Base-by-base conservation (phyloP, 2,797 vertebrate genomes). In the Melanotaenia maccullochi region DNA sequence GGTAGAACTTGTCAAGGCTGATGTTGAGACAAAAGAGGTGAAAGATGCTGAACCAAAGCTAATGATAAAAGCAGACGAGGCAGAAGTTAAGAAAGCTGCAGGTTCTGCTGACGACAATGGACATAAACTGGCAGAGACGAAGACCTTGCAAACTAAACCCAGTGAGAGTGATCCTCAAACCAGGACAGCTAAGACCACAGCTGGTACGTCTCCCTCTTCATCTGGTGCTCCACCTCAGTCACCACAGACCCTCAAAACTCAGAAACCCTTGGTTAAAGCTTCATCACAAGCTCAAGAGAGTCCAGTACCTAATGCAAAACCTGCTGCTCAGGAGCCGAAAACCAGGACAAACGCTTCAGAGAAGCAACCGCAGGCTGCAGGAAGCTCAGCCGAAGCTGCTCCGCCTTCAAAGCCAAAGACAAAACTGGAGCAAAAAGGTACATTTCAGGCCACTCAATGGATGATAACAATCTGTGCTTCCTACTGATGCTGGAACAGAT, bases 11-110 rank as follows among this genome's bases (percentile, higher is more conserved):
- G 22, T 13, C 24, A 30, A 61, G 65, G 24, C 14, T 11, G 55
- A 13, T 1, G n/a, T 0, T 3, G 51, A 69, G 36, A 24, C 7
- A 0, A n/a, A 51, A 25, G 24, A 59, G 12, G n/a, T 16, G 1
- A 0, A 33, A 44, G 57, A 44, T 0, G 24, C 6, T 32, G 58
- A 76, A 60, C 30, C 59, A 3, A n/a, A 65, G 73, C 57, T 73
- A 16, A 1, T 33, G 0, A 64, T 0, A 2, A 52, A 44, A 42
- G 5, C 20, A 0, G 60, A 8, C 49, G 44, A 1, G 7, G 4
- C 11, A 16, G 65, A 87, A 7, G 35, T 54, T 22, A 67, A 68
- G 47, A 47, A 75, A 38, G 47, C 57, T 3, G 68, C 22, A 35
- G 1, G 18, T 33, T 24, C n/a, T 68, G 1, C 7, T 14, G 13